These are phyloP conservation scores for Asarcornis scutulata DNA, from an alignment of 2,113 vertebrate genomes.

Conservation along the genomic window DNA sequence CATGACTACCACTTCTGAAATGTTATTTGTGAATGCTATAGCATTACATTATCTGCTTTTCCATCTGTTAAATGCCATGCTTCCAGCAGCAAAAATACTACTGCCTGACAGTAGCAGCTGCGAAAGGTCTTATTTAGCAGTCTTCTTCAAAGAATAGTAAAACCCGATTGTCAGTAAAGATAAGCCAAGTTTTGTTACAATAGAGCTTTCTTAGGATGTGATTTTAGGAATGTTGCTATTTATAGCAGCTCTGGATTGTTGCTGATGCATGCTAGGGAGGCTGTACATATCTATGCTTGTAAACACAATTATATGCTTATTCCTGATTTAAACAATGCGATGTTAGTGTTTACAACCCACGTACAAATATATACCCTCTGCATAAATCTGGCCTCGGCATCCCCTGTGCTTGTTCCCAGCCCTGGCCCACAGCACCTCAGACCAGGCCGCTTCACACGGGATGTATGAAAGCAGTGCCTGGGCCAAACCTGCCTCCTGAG, in stretches of 20 bases:
- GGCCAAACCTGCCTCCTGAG: background rate
- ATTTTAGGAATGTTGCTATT: background rate
- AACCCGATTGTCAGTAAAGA: background rate
- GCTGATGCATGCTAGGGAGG: background rate
- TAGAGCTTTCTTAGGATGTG: background rate
- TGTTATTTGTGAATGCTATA: background rate
- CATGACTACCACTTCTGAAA: conserved; percentile 33
- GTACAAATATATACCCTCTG: background rate
- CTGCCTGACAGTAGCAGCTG: conserved; percentile 29
- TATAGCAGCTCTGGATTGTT: background rate
- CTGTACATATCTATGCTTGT: background rate
- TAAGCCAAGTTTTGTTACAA: conserved; percentile 3
- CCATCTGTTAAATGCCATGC: conserved; percentile 27
- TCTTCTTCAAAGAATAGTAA: background rate
- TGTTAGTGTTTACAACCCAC: background rate
- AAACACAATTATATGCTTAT: background rate
- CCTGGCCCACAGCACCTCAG: background rate
- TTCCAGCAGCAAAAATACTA: conserved; percentile 38
- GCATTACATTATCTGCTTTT: conserved; percentile 40
- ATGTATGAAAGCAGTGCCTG: background rate
- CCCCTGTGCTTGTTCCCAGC: background rate
- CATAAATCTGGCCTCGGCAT: background rate
- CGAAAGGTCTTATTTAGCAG: conserved; percentile 42
- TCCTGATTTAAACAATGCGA: background rate
- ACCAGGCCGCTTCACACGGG: background rate